Conservation (phyloP, 1,140 invertebrate species). For the Aphaenogaster rudis region DNA sequence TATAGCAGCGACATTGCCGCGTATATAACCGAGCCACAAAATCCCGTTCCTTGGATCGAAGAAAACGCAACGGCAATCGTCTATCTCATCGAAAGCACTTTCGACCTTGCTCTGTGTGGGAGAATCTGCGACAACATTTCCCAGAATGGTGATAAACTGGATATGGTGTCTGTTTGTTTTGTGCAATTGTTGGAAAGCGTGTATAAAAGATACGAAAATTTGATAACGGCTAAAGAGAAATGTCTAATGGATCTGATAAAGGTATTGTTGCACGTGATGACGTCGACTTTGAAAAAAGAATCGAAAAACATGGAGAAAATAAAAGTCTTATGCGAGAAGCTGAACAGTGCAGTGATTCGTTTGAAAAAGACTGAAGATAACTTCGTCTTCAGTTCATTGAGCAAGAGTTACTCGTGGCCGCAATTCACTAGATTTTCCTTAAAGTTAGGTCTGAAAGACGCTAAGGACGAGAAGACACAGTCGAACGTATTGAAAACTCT, state of each 20-base stretch:
- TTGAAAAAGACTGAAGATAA: conserved; percentile 80
- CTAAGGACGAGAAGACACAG: conserved; percentile 82
- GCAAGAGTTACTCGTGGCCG: conserved; percentile 88
- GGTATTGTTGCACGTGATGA: conserved; percentile 87
- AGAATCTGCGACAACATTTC: conserved; percentile 78
- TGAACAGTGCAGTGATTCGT: conserved; percentile 74
- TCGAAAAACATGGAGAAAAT: conserved; percentile 84
- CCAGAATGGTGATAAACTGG: conserved; percentile 82
- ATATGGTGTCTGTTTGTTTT: conserved; percentile 76
- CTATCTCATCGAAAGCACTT: conserved; percentile 80
- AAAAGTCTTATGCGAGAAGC: conserved; percentile 82
- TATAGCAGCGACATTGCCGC: conserved; percentile 77
- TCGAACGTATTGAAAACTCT: conserved; percentile 87
- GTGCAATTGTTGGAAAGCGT: conserved; percentile 83
- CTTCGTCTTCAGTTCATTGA: conserved; percentile 85
- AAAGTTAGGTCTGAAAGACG: conserved; percentile 89
- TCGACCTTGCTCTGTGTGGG: conserved; percentile 77
- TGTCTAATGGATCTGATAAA: conserved; percentile 87
- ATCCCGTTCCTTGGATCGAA: conserved; percentile 78
- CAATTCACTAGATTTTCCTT: conserved; percentile 90
- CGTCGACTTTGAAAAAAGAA: conserved; percentile 88
- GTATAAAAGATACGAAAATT: conserved; percentile 80
- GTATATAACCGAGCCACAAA: conserved; percentile 76
- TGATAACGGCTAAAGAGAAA: conserved; percentile 78
- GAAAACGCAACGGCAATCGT: conserved; percentile 76